phyloP scores from a whole-genome alignment of 1,140 invertebrate species.

The Eubasilissa regina region DNA sequence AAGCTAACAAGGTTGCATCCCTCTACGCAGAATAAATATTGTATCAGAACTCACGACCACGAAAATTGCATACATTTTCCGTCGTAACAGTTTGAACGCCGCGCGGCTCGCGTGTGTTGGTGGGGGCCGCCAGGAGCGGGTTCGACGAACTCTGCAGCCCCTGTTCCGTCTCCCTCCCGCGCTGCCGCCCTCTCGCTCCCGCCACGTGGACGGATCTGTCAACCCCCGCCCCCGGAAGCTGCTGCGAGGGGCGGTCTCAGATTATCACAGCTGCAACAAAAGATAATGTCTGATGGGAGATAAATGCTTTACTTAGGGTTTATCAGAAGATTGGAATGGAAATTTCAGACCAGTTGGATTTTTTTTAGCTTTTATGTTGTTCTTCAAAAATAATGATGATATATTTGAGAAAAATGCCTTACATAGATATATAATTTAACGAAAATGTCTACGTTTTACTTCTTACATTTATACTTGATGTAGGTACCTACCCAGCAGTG shows the following conservation, averaged over 20 bases:
- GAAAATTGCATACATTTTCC: constrained; percentile 22
- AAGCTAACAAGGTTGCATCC: neutral
- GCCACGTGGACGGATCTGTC: constrained; percentile 29
- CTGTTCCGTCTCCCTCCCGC: neutral
- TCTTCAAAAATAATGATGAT: too few species aligned
- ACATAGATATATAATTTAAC: too few species aligned
- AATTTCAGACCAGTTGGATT: too few species aligned
- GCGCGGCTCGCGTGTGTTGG: neutral
- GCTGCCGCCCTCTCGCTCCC: constrained; percentile 5
- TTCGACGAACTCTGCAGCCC: constrained; percentile 24
- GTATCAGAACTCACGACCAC: neutral
- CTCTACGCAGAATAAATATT: constrained; percentile 5
- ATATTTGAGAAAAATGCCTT: too few species aligned
- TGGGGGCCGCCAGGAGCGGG: neutral
- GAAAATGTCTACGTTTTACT: too few species aligned
- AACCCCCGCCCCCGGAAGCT: constrained; percentile 11
- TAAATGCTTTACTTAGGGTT: neutral
- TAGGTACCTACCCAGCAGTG: too few species aligned
- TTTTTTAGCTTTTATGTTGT: too few species aligned
- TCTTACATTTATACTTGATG: too few species aligned
- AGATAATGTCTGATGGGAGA: neutral
- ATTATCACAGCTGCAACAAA: neutral
- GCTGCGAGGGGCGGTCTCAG: neutral
- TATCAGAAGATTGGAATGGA: neutral
- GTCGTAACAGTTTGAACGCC: constrained; percentile 1